A percentile compares a stretch with the other conserved stretches of the same genome.
phyloP scores from a whole-genome alignment of 2,888 invertebrate species.

The Saturnia japonica region DNA sequence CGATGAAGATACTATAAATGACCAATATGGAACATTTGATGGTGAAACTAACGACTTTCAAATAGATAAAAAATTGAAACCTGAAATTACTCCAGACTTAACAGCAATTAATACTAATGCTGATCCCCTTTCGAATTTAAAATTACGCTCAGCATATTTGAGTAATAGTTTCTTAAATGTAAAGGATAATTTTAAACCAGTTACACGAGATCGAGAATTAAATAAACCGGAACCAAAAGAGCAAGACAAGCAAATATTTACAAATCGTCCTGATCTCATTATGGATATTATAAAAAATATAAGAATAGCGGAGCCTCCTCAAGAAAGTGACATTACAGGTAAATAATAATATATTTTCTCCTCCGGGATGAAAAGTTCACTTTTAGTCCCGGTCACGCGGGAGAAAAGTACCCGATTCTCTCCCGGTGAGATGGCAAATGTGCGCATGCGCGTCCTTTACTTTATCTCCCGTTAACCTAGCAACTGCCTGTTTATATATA shows the following conservation, averaged over 20 bases:
- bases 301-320: conserved; percentile 26
- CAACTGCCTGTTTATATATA: no score
- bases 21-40: conserved; percentile 31
- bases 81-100: conserved; percentile 46
- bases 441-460: no score
- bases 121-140: conserved; percentile 64
- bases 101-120: conserved; percentile 46
- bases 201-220: conserved; percentile 33
- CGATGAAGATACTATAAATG: conserved; percentile 37
- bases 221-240: conserved; percentile 27
- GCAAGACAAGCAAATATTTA: conserved; percentile 26
- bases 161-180: conserved; percentile 46
- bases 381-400: no score
- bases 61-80: conserved; percentile 42
- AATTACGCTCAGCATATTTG: conserved; percentile 63
- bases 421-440: no score
- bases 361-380: no score
- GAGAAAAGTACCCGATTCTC: no score
- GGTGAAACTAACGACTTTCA: conserved; percentile 50
- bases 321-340: conserved; percentile 40
- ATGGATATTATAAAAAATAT: neutral
- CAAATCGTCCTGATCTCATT: neutral
- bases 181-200: conserved; percentile 29
- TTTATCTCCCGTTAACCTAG: no score
- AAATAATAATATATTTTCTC: no score